phyloP scores from a whole-genome alignment of 2,113 vertebrate species.

The Phyllopteryx taeniolatus region DNA sequence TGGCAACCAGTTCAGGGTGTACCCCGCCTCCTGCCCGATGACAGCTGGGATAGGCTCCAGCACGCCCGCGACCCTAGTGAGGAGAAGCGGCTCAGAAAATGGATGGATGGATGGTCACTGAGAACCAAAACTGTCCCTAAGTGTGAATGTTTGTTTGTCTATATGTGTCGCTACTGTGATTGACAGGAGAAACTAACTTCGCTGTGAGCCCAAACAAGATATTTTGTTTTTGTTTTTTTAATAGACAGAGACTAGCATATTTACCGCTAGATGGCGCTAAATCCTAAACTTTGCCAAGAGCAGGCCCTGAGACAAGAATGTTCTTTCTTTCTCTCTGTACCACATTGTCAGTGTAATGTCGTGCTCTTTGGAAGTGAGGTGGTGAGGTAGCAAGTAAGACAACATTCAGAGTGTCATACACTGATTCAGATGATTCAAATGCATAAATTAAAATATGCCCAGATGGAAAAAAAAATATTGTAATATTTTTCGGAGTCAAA shows the following conservation, averaged over 20 bases:
- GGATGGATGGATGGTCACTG: too few species aligned
- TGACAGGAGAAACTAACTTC: not conserved
- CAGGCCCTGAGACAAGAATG: not conserved
- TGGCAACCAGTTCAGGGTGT: too few species aligned
- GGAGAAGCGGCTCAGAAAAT: too few species aligned
- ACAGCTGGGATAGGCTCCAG: too few species aligned
- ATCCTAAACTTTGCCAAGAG: not conserved
- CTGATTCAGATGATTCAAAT: not conserved
- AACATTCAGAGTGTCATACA: not conserved
- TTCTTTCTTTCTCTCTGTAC: not conserved
- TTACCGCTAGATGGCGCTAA: slow-evolving; percentile 35
- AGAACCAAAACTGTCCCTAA: too few species aligned
- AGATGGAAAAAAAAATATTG: not conserved
- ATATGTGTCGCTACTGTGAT: not conserved
- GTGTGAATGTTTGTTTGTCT: too few species aligned
- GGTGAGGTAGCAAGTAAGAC: not conserved
- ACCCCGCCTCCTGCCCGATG: too few species aligned
- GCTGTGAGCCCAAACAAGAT: not conserved
- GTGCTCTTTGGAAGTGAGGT: not conserved
- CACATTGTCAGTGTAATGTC: not conserved
- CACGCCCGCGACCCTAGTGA: too few species aligned
- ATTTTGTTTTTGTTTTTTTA: not conserved
- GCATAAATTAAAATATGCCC: not conserved
- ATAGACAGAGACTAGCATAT: not conserved
- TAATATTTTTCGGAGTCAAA: too few species aligned